Conservation (phyloP, 1,140 invertebrate species). For the Rhopalosiphum padi region DNA sequence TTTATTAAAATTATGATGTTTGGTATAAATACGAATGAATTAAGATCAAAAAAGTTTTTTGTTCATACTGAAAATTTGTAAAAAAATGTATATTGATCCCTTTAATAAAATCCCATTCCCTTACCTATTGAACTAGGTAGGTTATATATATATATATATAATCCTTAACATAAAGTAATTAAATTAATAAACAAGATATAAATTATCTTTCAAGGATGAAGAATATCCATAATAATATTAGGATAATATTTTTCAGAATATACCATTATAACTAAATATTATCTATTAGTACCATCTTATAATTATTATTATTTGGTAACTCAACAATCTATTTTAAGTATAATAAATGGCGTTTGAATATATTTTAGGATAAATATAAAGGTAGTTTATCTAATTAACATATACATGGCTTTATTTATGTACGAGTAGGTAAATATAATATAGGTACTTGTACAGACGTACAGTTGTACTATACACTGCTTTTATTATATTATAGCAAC, state of each 20-base stretch:
- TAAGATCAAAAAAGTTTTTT: neutral
- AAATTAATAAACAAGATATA: neutral
- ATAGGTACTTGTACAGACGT: neutral
- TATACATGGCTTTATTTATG: no score
- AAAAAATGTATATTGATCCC: neutral
- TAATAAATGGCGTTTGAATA: neutral
- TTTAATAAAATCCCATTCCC: neutral
- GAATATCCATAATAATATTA: no score
- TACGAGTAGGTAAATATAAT: neutral
- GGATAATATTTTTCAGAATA: neutral
- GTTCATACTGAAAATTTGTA: neutral
- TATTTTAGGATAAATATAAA: neutral
- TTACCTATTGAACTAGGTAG: no score
- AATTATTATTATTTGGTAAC: neutral
- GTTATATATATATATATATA: no score
- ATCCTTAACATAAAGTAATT: no score
- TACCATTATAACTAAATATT: neutral
- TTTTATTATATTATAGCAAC: neutral
- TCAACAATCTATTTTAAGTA: neutral
- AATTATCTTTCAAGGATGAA: neutral
- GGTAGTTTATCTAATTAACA: neutral
- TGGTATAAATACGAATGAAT: neutral
- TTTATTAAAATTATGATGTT: no score
- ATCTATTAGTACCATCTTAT: neutral
- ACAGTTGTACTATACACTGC: no score